These are phyloP conservation scores for Phengaris arion DNA, from an alignment of 2,888 invertebrate species.

Conservation along the genomic window DNA sequence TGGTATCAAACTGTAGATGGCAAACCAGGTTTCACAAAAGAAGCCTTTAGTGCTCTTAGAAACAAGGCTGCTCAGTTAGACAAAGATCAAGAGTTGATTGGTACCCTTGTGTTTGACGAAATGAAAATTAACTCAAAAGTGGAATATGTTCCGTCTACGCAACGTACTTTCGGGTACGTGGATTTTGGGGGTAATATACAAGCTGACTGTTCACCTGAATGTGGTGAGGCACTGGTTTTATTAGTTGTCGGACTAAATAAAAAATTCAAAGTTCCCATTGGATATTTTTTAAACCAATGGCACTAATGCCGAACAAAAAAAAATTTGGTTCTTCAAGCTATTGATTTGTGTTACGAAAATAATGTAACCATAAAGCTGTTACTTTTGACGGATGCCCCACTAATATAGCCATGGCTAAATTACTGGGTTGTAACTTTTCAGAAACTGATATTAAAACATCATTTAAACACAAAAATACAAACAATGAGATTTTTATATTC, in stretches of 20 bases:
- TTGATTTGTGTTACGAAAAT: conserved; percentile 17
- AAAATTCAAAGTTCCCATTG: conserved; percentile 13
- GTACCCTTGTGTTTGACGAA: too few species aligned
- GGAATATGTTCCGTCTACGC: too few species aligned
- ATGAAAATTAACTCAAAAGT: too few species aligned
- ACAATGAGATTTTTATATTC: too few species aligned
- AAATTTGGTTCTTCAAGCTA: neutral
- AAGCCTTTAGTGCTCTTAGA: too few species aligned
- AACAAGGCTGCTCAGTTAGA: too few species aligned
- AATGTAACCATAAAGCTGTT: conserved; percentile 18
- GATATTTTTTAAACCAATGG: conserved; percentile 1
- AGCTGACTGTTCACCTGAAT: conserved; percentile 10
- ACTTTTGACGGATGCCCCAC: conserved; percentile 15
- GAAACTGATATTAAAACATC: neutral
- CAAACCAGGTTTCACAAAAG: too few species aligned
- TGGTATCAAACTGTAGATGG: too few species aligned
- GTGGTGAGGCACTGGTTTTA: conserved; percentile 4
- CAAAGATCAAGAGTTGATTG: too few species aligned
- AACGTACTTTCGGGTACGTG: too few species aligned
- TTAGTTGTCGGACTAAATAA: conserved; percentile 14
- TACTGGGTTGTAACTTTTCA: neutral
- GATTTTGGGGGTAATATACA: too few species aligned
- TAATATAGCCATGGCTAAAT: conserved; percentile 21
- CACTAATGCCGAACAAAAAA: conserved; percentile 5
- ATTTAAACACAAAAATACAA: neutral